Evolutionary conservation across 1,140 invertebrate genomes (phyloP), one percentile per base, ranked within the genome.

Genomic region (Trichomalopsis sarcophagae): DNA sequence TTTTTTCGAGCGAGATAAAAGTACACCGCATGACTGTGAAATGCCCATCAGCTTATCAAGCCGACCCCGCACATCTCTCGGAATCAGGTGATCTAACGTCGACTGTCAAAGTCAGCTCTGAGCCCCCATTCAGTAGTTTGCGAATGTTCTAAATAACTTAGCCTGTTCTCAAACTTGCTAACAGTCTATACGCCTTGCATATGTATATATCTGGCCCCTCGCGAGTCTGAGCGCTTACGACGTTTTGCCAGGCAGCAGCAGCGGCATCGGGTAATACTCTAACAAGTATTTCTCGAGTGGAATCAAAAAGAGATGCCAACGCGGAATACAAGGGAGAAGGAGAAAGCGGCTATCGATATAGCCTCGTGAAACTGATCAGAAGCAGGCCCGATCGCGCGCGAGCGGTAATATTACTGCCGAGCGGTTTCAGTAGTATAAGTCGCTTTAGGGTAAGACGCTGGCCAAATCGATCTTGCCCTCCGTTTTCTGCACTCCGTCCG

Each of bases 401-500:
- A 50, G 14, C 13, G 36, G 27, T 55, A 69, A 44, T 55, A 71
- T 30, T 40, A 50, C 47, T 13, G 14, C 47, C 10, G 14, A 50
- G 47, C 47, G 11, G 2, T 17, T 69, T 27, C 81, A 83, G 81
- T 83, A 76, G 73, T 62, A 75, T 13, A 33, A 76, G 55, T 68
- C 74, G 14, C 1, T 76, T 44, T 83, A 27, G 7, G 75, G 66
- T 55, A 47, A 71, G 82, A 47, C 27, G 30, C 3, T 14, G 27
- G 50, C 50, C 76, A 36, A 78, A 78, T 78, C 50, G 30, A 78
- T 66, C 11, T 78, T 50, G 40, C 14, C 47, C 40, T 75, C 3
- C 40, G n/a, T 44, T 77, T 14, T 68, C 17, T 36, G 9, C 50
- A 11, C 44, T 78, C 47, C n/a, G 6, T 78, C 6, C 17, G 10